Conservation (phyloP, 1,140 invertebrate species). For the Eupeodes corollae region DNA sequence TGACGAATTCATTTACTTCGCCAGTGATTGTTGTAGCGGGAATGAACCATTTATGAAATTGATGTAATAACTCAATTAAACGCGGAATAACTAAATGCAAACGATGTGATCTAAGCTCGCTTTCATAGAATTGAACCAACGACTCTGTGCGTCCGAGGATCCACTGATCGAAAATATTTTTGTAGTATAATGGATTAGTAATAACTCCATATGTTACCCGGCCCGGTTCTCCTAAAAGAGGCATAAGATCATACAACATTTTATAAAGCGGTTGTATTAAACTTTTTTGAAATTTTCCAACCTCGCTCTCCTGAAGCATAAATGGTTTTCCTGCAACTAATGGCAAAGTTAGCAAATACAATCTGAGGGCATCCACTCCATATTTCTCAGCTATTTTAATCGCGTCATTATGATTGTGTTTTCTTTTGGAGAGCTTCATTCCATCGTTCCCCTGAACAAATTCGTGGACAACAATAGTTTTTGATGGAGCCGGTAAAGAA, state of each 20-base stretch:
- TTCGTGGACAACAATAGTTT: conserved; percentile 91
- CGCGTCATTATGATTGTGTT: conserved; percentile 96
- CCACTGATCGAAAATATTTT: conserved; percentile 86
- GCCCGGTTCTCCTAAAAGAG: conserved; percentile 71
- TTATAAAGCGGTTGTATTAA: conserved; percentile 97
- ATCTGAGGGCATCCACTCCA: conserved; percentile 85
- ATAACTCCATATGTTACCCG: background rate
- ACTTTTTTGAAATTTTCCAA: conserved; percentile 88
- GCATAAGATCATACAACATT: conserved; percentile 74
- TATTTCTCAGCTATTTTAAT: conserved; percentile 78
- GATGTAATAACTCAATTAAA: conserved; percentile 86
- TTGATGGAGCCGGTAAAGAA: conserved; percentile 89
- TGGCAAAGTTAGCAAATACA: conserved; percentile 94
- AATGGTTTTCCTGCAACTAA: conserved; percentile 91
- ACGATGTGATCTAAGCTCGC: conserved; percentile 84
- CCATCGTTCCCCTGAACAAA: conserved; percentile 87
- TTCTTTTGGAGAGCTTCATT: conserved; percentile 96
- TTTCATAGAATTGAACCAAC: conserved; percentile 68
- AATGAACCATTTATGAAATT: conserved; percentile 95
- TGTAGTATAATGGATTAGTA: conserved; percentile 7
- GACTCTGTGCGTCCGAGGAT: conserved; percentile 90
- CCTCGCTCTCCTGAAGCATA: conserved; percentile 91
- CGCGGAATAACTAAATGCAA: conserved; percentile 87
- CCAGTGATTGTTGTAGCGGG: conserved; percentile 85
- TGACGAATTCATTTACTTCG: too few relatives aligned